Conservation (phyloP, 2,113 vertebrate species). For the Podarcis cretensis region DNA sequence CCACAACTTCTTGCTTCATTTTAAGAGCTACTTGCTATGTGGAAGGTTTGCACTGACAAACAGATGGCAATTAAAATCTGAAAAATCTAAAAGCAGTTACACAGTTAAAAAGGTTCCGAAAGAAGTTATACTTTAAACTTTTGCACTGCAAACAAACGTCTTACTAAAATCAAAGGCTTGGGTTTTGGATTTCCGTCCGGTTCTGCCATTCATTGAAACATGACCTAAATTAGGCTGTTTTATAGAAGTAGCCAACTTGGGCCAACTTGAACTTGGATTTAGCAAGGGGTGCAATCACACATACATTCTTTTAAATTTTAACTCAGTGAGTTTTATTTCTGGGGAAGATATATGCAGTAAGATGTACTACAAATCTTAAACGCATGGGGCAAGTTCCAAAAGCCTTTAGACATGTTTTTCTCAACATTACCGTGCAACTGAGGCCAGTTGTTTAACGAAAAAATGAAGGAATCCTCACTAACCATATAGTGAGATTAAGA, state of each 20-base stretch:
- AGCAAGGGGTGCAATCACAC: not conserved
- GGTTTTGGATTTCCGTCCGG: not conserved
- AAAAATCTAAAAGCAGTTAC: too few species aligned
- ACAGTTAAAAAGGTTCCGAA: too few species aligned
- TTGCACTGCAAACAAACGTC: not conserved
- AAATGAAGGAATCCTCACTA: too few species aligned
- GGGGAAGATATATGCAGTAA: conserved; percentile 43
- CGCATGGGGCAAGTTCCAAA: not conserved
- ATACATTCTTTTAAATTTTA: not conserved
- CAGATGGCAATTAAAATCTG: not conserved
- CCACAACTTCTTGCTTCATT: not conserved
- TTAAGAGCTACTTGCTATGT: not conserved
- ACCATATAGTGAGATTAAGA: too few species aligned
- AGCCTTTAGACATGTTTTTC: not conserved
- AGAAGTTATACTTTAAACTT: too few species aligned
- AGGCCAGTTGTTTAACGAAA: conserved; percentile 2
- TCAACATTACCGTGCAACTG: too few species aligned
- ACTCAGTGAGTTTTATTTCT: conserved; percentile 37
- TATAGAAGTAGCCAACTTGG: too few species aligned
- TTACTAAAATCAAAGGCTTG: not conserved
- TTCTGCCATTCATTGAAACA: too few species aligned
- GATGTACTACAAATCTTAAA: not conserved
- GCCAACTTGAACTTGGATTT: too few species aligned
- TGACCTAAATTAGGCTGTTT: not conserved
- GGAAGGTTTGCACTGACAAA: not conserved